These are phyloP conservation scores for Pristionchus exspectatus DNA, from an alignment of 2,888 invertebrate species.

Conservation along the genomic window DNA sequence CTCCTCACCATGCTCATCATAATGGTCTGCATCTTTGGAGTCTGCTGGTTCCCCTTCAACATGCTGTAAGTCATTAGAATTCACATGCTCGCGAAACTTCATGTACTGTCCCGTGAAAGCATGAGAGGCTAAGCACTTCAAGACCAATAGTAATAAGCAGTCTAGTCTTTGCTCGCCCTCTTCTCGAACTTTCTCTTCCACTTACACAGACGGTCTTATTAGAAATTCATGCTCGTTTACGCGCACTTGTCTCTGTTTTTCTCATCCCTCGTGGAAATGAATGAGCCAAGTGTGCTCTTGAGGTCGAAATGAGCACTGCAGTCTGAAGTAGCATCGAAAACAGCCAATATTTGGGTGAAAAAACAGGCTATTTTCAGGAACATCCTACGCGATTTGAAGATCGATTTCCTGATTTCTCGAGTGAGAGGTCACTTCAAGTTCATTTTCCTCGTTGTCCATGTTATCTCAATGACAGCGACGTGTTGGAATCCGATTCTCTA, in stretches of 20 bases:
- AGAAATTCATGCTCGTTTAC: not conserved
- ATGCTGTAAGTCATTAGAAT: slow-evolving; percentile 85
- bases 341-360: not conserved
- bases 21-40: slow-evolving; percentile 95
- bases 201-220: not conserved
- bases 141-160: too few relatives aligned
- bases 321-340: not conserved
- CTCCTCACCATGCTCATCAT: slow-evolving; percentile 97
- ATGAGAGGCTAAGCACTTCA: too few relatives aligned
- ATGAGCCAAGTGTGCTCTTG: not conserved
- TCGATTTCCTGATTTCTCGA: slow-evolving; percentile 59
- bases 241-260: not conserved
- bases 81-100: too few relatives aligned
- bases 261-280: not conserved
- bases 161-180: not conserved
- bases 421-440: slow-evolving; percentile 90
- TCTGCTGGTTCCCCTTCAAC: slow-evolving; percentile 91
- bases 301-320: not conserved
- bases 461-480: slow-evolving; percentile 82
- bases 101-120: too few relatives aligned
- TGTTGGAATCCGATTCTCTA: slow-evolving; percentile 95
- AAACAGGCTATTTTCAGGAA: slow-evolving; percentile 65
- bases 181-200: not conserved
- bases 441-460: slow-evolving; percentile 92
- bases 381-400: slow-evolving; percentile 71